Evolutionary conservation across 1,140 invertebrate species (phyloP), one percentile per base, ranked within the genome.

Genomic region (Oryzaephilus surinamensis): DNA sequence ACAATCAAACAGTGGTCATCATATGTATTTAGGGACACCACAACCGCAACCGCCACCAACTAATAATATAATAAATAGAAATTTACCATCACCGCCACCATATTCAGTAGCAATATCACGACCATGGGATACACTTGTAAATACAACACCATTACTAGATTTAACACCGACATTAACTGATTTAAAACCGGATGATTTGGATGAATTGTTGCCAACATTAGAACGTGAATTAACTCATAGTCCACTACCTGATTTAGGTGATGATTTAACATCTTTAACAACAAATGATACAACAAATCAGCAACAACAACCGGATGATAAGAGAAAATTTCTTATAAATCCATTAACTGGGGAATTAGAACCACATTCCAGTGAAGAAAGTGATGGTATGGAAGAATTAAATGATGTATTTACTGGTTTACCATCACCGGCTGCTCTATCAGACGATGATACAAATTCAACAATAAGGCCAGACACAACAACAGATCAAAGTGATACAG

Each of bases 341-440:
- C 87, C 87, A 3, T 69, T 88, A 43, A 90, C 87, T 4, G 87
- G 87, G 8, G 76, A 84, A 46, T 61, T 93, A 49, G 88, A 92
- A 59, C 82, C 82, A 1, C 79, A 83, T 44, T 72, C 71, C 29
- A 65, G 64, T 24, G 64, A 63, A 45, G 70, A 68, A 10, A 62
- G 60, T 37, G 67, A 69, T 36, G 47, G 57, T n/a, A n/a, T n/a
- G n/a, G 58, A 64, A 17, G 60, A 64, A 16, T 33, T 44, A 13
- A 42, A 40, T 17, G 57, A 63, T 35, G 55, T 61, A 21, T 62
- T 59, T 32, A 58, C 55, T 6, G 58, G 50, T 40, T 41, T 57
- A n/a, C 50, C 52, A 8, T 57, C 54, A 23, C 57, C 57, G 6
- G 31, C 43, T 4, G 20, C 48, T 14, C 31, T 58, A 11, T 60